These are phyloP conservation scores for Oreochromis tanganicae DNA, from an alignment of 2,113 vertebrate species.

Conservation along the genomic window DNA sequence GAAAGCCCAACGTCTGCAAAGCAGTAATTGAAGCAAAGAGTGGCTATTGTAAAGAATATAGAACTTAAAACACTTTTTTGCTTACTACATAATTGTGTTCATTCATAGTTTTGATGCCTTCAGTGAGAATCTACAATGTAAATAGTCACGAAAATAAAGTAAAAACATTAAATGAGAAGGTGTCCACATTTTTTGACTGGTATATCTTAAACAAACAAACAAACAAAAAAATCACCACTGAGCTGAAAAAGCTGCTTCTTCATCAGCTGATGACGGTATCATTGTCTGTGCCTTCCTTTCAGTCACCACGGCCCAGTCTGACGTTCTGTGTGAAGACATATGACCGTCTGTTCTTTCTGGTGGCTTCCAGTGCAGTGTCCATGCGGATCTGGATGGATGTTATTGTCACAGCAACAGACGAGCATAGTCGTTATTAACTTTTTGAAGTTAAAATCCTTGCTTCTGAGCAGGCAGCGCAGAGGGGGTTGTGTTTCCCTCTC, in stretches of 20 bases:
- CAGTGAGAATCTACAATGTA: neutral
- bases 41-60: neutral
- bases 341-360: conserved; percentile 87
- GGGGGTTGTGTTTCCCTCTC: neutral
- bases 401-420: conserved; percentile 84
- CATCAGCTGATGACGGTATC: neutral
- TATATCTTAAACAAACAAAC: neutral
- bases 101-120: neutral
- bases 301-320: conserved; percentile 83
- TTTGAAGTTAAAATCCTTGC: neutral
- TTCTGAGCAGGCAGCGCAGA: neutral
- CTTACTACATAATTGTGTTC: neutral
- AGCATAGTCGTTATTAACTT: conserved; percentile 79
- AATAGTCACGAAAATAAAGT: neutral
- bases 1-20: neutral
- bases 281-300: neutral
- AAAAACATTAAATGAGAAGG: rapidly evolving
- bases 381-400: conserved; percentile 95
- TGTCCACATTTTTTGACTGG: neutral
- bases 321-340: conserved; percentile 93
- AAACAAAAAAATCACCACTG: neutral
- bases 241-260: neutral
- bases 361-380: conserved; percentile 79
- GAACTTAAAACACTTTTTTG: rapidly evolving
- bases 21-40: neutral